Percentiles rank a stretch among this genome's conserved stretches.
These are phyloP conservation scores for Zosterops hypoxanthus DNA, from an alignment of 2,113 vertebrate genomes.

Conservation along the genomic window DNA sequence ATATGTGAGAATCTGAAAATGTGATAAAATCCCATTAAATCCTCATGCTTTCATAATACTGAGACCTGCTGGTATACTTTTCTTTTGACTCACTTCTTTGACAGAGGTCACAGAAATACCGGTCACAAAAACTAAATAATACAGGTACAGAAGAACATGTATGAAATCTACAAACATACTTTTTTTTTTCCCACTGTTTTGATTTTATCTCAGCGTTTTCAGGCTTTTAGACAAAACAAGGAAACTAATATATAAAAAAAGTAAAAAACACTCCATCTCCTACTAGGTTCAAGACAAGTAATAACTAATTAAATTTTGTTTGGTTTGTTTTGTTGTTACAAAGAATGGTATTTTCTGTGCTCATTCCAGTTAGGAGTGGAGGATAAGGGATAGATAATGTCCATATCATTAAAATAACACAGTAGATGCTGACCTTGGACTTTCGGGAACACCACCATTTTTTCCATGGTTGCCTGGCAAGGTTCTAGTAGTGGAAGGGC, in stretches of 20 bases:
- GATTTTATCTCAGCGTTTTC: background rate
- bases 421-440: background rate
- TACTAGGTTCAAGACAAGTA: background rate
- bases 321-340: background rate
- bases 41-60: background rate
- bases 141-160: background rate
- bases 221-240: background rate
- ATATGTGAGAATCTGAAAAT: background rate
- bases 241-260: background rate
- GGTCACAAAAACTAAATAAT: background rate
- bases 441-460: background rate
- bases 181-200: background rate
- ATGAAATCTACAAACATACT: background rate
- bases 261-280: rapidly evolving
- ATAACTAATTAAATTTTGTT: background rate
- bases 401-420: background rate
- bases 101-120: background rate
- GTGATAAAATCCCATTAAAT: background rate
- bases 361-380: background rate
- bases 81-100: background rate
- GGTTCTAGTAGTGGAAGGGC: background rate
- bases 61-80: background rate
- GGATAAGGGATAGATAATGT: background rate
- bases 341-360: background rate
- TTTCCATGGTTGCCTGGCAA: background rate